Evolutionary conservation across 2,888 invertebrate species (phyloP).

Genomic region (Ectemnius continuus): DNA sequence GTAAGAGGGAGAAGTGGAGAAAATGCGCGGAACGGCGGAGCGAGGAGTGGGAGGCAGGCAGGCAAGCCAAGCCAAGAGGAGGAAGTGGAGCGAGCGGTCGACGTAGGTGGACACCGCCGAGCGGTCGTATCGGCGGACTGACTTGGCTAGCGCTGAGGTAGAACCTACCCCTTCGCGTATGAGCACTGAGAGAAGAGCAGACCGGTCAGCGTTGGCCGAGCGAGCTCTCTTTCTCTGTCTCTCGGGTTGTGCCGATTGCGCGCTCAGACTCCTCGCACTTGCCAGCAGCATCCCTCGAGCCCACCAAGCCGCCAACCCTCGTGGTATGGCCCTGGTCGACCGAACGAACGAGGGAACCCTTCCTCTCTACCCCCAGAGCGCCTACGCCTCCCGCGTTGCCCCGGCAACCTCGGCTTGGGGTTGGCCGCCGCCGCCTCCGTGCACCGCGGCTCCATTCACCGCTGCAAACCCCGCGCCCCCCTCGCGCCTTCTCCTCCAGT

Average conservation of each 20-base stretch:
- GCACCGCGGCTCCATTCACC: constrained; percentile 71
- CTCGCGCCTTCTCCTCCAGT: constrained; percentile 43
- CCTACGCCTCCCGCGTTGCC: constrained; percentile 76
- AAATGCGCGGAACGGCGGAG: too few species aligned
- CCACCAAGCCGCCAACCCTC: constrained; percentile 52
- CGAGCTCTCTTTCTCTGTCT: constrained; percentile 46
- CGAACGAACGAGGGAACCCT: constrained; percentile 62
- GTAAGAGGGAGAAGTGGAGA: too few species aligned
- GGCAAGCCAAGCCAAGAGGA: background rate
- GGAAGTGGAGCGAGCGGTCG: background rate
- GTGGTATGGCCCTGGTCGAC: constrained; percentile 56
- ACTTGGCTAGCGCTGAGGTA: background rate
- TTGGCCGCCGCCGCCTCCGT: constrained; percentile 74
- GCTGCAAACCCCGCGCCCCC: constrained; percentile 65
- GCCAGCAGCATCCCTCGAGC: constrained; percentile 55
- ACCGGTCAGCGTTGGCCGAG: background rate
- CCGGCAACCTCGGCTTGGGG: constrained; percentile 75
- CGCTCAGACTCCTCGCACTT: constrained; percentile 47
- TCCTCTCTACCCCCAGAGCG: constrained; percentile 63
- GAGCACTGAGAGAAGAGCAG: background rate
- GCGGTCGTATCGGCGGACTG: background rate
- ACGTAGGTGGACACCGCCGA: background rate
- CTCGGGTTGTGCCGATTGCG: constrained; percentile 44
- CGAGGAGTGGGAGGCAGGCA: too few species aligned
- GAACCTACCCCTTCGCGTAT: background rate